These are phyloP conservation scores for Lithodes maja DNA, from an alignment of 2,888 invertebrate species.

Conservation along the genomic window DNA sequence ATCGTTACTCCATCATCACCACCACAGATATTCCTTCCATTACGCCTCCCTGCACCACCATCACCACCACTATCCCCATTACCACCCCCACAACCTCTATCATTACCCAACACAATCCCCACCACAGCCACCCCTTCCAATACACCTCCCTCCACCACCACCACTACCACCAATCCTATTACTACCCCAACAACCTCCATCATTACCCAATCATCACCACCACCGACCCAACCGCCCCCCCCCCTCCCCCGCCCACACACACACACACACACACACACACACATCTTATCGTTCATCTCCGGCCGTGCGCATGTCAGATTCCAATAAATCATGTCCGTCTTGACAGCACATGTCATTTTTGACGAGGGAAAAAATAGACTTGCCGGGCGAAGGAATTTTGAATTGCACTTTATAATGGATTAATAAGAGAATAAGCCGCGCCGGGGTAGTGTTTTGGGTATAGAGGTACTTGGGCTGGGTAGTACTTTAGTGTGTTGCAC, in stretches of 20 bases:
- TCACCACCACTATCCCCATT: background rate
- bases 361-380: constrained; percentile 22
- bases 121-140: background rate
- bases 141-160: background rate
- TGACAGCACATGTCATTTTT: constrained; percentile 49
- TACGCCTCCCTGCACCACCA: background rate
- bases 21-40: background rate
- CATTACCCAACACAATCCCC: background rate
- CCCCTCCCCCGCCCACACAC: background rate
- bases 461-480: no score
- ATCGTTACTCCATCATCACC: background rate
- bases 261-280: background rate
- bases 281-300: constrained; percentile 27
- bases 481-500: no score
- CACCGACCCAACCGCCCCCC: background rate
- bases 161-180: background rate
- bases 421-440: background rate
- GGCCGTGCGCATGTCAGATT: constrained; percentile 26
- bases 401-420: background rate
- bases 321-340: constrained; percentile 45
- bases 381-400: background rate
- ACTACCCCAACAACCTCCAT: background rate
- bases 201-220: background rate
- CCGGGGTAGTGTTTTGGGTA: no score
- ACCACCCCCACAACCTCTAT: background rate